Evolutionary conservation across 1,140 invertebrate genomes (phyloP), one percentile per base, ranked within the genome.

Genomic region (Drosophila miranda): DNA sequence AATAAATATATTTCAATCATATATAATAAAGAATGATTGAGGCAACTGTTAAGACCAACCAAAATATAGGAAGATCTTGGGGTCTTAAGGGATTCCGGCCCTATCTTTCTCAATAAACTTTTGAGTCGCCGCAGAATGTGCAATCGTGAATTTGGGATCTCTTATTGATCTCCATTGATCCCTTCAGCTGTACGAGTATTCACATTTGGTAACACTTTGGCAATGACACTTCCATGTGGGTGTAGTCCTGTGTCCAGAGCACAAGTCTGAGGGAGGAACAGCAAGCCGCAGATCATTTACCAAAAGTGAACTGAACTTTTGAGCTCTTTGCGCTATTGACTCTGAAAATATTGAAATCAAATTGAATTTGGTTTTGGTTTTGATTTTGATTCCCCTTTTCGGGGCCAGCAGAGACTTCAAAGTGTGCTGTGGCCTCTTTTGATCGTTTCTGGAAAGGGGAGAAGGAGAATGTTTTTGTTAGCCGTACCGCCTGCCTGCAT

Each of bases 381-480:
- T 1, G 8, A 52, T 59, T 52, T 28, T 46, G 43, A 49, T 68
- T 44, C 28, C 34, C n/a, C 34, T 38, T 38, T 11, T 13, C 4
- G 34, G 11, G 3, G 8, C 8, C 9, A 38, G 34, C 34, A 38
- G 34, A 1, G 52, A 74, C 70, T 74, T 74, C 70, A 74, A 74
- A 74, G 70, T 74, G 70, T 38, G 30, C 21, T 46, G 34, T 38
- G 59, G n/a, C 44, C 51, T 46, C 70, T 63, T 74, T 74, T 64
- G 70, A 74, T 74, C 67, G 67, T 38, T 11, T 23, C 16, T 46
- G 45, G 41, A 21, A 6, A 14, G 69, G 23, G 16, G 16, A 16
- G 16, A 16, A 16, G 30, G 26, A 74, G 30, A 72, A 51, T 74
- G 59, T 74, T 73, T 56, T 73, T 73, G 59, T 74, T 74, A 72